Conservation (phyloP, 2,113 vertebrate species). For the Hydrochoerus hydrochaeris region DNA sequence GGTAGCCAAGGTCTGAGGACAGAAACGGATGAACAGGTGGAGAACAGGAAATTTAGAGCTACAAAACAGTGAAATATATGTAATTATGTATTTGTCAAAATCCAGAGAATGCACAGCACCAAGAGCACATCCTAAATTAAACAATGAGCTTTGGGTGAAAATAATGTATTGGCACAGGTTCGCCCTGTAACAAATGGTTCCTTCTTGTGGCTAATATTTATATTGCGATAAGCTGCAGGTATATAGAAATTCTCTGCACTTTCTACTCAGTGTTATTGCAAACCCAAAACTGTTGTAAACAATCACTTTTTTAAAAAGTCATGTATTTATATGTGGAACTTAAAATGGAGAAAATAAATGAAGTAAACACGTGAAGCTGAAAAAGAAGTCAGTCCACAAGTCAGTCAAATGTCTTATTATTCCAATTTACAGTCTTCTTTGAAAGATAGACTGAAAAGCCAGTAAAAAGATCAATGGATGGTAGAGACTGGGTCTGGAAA, state of each 20-base stretch:
- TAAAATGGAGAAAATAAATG: background rate
- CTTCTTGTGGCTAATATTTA: fast-evolving
- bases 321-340: background rate
- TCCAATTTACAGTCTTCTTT: background rate
- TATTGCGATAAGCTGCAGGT: background rate
- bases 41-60: fast-evolving
- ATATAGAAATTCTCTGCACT: background rate
- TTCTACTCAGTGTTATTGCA: background rate
- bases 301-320: no score
- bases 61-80: background rate
- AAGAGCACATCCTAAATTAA: background rate
- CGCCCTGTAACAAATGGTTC: fast-evolving
- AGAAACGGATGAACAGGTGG: no score
- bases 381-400: background rate
- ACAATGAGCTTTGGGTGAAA: fast-evolving
- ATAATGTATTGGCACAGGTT: fast-evolving
- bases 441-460: background rate
- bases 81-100: background rate
- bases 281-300: background rate
- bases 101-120: background rate
- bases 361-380: background rate
- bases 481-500: no score
- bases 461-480: background rate
- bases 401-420: background rate
- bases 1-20: background rate